A percentile compares a stretch with the other conserved stretches of the same genome.
phyloP scores from a whole-genome alignment of 2,888 invertebrate species.

The Ochlodes sylvanus region DNA sequence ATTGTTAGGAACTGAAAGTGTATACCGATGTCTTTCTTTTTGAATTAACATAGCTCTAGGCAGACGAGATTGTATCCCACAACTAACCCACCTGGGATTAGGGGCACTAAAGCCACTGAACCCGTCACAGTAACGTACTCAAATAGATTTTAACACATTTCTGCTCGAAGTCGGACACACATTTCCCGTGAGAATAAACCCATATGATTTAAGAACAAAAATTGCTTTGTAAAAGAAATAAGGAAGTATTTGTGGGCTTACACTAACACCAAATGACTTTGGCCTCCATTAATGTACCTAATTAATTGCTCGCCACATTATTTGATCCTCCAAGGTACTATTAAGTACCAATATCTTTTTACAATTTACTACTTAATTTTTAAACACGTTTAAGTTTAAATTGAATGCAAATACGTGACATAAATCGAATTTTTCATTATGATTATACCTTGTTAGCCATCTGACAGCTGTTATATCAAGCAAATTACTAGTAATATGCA shows the following conservation, averaged over 20 bases:
- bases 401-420: background rate
- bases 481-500: constrained; percentile 4
- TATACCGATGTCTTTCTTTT: background rate
- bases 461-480: background rate
- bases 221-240: background rate
- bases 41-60: background rate
- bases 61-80: background rate
- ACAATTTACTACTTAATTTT: too few relatives aligned
- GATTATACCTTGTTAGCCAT: background rate
- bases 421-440: constrained; percentile 8
- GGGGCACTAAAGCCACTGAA: too few relatives aligned
- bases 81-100: too few relatives aligned
- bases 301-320: too few relatives aligned
- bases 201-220: too few relatives aligned
- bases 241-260: background rate
- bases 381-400: too few relatives aligned
- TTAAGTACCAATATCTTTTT: too few relatives aligned
- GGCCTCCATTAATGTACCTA: background rate
- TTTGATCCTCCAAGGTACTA: too few relatives aligned
- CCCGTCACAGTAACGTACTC: too few relatives aligned
- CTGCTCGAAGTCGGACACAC: too few relatives aligned
- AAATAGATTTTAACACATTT: too few relatives aligned
- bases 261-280: background rate
- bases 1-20: constrained; percentile 8
- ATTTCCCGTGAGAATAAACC: too few relatives aligned